Percentiles rank a stretch among this genome's conserved stretches.
Evolutionary conservation across 23 tunicate genomes (phyloP).

Genomic region (Halocynthia roretzi): DNA sequence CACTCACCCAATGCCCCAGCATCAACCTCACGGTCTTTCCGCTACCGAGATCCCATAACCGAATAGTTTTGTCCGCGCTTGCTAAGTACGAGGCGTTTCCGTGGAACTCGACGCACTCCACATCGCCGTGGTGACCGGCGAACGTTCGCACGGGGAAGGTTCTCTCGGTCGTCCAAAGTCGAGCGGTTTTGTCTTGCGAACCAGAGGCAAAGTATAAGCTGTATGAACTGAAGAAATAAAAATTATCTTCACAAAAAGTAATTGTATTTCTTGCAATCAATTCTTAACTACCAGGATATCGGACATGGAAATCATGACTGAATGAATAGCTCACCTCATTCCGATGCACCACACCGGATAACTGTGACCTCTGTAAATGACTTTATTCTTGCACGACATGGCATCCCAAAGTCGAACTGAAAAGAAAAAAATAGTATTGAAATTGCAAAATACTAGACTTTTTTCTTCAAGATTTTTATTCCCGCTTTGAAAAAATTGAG

Average conservation of each 20-base stretch:
- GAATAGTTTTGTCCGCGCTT: conserved; percentile 46
- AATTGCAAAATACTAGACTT: neutral
- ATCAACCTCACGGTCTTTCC: conserved; percentile 82
- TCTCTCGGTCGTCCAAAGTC: conserved; percentile 61
- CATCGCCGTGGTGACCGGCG: conserved; percentile 73
- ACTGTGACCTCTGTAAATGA: conserved; percentile 56
- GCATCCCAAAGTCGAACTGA: conserved; percentile 74
- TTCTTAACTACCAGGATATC: neutral
- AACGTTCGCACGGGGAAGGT: conserved; percentile 59
- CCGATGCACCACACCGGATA: conserved; percentile 56
- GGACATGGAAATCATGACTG: neutral
- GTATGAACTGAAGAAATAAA: conserved; percentile 18
- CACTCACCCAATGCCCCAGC: conserved; percentile 67
- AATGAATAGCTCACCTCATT: conserved; percentile 35
- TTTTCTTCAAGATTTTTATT: neutral
- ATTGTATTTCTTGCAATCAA: neutral
- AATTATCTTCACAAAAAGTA: neutral
- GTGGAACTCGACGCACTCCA: conserved; percentile 69
- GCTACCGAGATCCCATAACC: conserved; percentile 72
- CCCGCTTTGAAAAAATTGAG: too few relatives aligned
- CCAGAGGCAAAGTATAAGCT: conserved; percentile 76
- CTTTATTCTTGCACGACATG: conserved; percentile 40
- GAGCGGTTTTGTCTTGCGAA: conserved; percentile 62
- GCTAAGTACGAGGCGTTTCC: conserved; percentile 61
- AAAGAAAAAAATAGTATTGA: neutral